Evolutionary conservation across 2,113 vertebrate species (phyloP).

Genomic region (Myodes glareolus): DNA sequence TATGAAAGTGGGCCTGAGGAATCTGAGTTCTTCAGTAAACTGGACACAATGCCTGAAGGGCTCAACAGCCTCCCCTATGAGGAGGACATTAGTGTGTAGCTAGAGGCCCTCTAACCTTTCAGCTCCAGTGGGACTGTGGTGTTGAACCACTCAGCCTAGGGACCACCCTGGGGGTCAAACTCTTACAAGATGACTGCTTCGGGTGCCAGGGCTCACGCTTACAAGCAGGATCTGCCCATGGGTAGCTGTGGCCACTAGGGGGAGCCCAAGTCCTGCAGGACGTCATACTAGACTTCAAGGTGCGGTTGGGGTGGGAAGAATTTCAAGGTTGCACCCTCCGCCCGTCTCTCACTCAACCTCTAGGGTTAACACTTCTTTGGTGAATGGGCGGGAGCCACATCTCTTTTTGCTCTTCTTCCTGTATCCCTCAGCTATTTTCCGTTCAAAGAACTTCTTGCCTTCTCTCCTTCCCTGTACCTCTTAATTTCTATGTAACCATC

Average conservation of each 20-base stretch:
- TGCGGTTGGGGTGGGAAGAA: background rate
- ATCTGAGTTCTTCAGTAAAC: background rate
- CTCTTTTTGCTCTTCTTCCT: background rate
- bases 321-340: conserved; percentile 18
- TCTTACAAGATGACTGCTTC: background rate
- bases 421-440: conserved; percentile 27
- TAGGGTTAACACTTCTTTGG: background rate
- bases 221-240: background rate
- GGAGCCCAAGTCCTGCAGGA: conserved; percentile 35
- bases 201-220: too few species aligned
- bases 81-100: background rate
- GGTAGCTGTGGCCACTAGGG: conserved; percentile 66
- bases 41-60: background rate
- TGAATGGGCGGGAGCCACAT: background rate
- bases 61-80: background rate
- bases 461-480: conserved; percentile 56
- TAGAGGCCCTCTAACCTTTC: background rate
- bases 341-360: background rate
- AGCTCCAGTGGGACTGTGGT: background rate
- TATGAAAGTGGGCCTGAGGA: background rate
- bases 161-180: background rate
- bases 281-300: background rate
- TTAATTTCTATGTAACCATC: conserved; percentile 43
- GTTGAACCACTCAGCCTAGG: background rate
- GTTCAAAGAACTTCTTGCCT: background rate